Evolutionary conservation across 2,113 vertebrate species (phyloP).

Genomic region (Phaethornis superciliosus): DNA sequence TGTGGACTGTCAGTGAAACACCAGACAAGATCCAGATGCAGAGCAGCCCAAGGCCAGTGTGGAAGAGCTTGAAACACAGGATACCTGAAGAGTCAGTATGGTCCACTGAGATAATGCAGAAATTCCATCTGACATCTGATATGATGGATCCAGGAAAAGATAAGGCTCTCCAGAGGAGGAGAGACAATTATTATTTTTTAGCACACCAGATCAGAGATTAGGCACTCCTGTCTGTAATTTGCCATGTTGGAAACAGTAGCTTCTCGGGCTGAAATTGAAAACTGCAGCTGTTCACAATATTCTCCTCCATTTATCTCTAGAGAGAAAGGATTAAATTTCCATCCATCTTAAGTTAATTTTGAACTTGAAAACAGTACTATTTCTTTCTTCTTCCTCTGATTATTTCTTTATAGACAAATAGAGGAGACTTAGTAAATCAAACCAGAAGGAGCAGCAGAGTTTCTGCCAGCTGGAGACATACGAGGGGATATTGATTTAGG

Average conservation of each 20-base stretch:
- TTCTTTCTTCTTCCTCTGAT: constrained; percentile 26
- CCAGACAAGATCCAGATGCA: constrained; percentile 10
- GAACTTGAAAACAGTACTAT: constrained; percentile 16
- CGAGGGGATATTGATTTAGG: neutral
- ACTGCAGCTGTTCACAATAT: neutral
- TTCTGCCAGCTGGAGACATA: neutral
- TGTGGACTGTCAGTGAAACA: neutral
- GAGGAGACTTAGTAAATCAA: neutral
- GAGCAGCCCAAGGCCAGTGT: constrained; percentile 13
- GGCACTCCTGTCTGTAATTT: constrained; percentile 31
- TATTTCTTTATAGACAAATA: neutral
- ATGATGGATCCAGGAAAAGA: constrained; percentile 57
- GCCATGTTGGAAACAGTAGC: constrained; percentile 60
- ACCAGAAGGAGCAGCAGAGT: neutral
- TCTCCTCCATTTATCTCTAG: constrained; percentile 1
- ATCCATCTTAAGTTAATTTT: constrained; percentile 46
- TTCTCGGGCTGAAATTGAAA: constrained; percentile 60
- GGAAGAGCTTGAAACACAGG: constrained; percentile 19
- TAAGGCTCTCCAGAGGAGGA: constrained; percentile 59
- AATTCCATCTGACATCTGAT: constrained; percentile 63
- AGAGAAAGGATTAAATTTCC: constrained; percentile 41
- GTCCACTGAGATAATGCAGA: constrained; percentile 65
- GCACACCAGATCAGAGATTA: constrained; percentile 71
- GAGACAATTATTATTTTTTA: constrained; percentile 75
- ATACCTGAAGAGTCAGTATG: constrained; percentile 26